Evolutionary conservation across 2,888 invertebrate species (phyloP).

Genomic region (Taenaris catops): DNA sequence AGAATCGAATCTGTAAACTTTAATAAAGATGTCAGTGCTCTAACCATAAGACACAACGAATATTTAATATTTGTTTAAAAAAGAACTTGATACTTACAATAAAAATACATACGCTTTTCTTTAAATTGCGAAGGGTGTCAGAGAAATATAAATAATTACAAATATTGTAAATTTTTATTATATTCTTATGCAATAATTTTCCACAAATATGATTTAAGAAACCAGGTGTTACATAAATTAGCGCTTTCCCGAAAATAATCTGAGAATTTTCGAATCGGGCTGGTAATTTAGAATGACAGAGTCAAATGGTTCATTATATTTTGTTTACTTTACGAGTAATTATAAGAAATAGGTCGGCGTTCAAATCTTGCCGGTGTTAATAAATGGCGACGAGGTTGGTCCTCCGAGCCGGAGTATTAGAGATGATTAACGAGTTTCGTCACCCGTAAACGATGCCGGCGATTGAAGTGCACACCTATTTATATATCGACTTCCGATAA

Average conservation of each 20-base stretch:
- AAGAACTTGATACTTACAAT: too few relatives aligned
- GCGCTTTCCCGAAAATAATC: conserved; percentile 33
- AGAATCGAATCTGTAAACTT: too few relatives aligned
- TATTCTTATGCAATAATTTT: too few relatives aligned
- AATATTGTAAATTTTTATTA: too few relatives aligned
- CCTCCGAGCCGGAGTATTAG: conserved; percentile 32
- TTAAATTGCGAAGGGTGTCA: too few relatives aligned
- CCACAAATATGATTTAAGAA: conserved; percentile 37
- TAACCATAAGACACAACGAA: too few relatives aligned
- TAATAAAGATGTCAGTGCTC: too few relatives aligned
- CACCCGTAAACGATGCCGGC: conserved; percentile 20
- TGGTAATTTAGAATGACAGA: conserved; percentile 56
- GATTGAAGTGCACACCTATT: conserved; percentile 43
- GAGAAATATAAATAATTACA: too few relatives aligned
- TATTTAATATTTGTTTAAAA: too few relatives aligned
- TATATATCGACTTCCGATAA: conserved; percentile 35
- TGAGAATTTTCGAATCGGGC: conserved; percentile 28
- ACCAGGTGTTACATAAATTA: conserved; percentile 46
- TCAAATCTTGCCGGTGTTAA: conserved; percentile 35
- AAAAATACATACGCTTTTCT: too few relatives aligned
- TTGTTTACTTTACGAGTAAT: conserved; percentile 55
- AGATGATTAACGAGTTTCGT: conserved; percentile 50
- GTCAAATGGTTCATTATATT: conserved; percentile 57
- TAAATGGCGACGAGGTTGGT: conserved; percentile 38
- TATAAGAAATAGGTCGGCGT: conserved; percentile 52